Evolutionary conservation across 53 echinoderm and acorn worm species (phyloP), one percentile per base, ranked within the genome.

Genomic region (Mesocentrotus franciscanus): DNA sequence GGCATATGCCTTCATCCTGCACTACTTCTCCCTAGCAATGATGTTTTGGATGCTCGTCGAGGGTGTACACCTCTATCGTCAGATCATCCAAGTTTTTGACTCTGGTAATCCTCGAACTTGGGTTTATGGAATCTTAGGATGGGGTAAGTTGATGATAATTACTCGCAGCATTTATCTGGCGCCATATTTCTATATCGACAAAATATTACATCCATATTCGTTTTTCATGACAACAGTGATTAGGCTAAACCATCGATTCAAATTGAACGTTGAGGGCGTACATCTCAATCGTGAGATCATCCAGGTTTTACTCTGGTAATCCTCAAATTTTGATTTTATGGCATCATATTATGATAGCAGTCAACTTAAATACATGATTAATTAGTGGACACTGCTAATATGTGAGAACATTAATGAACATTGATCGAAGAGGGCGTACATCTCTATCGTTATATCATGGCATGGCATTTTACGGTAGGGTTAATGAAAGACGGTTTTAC

Each of bases 11-110:
- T 92, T 70, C 71, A 32, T 92, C 7, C n/a, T 92, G 18, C 92
- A 92, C 22, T 92, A 62, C 39, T 71, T 92, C 92, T 39, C 17
- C 1, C 34, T 27, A 15, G 92, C 92, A 24, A 34, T 92, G 36
- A 10, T 92, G 64, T 92, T 62, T 70, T 92, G 92, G 92, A 92
- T 92, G 92, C 92, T 92, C 92, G 92, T 71, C 9, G 92, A 92
- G 92, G 92, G 92, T 11, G 92, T 71, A 66, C 92, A 92, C 66
- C 92, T 92, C 36, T 92, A 92, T 49, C 92, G 92, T 24, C 92
- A 71, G 71, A 92, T 92, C 71, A 92, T 92, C 71, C 16, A 26
- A 32, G 92, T 92, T 9, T 92, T 92, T 55, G 92, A 92, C 11
- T 70, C 92, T 66, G 92, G 35, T 29, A 34, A 49, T 10, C 71